These are phyloP conservation scores for Hetaerina titia DNA, from an alignment of 2,888 invertebrate species.

Conservation along the genomic window DNA sequence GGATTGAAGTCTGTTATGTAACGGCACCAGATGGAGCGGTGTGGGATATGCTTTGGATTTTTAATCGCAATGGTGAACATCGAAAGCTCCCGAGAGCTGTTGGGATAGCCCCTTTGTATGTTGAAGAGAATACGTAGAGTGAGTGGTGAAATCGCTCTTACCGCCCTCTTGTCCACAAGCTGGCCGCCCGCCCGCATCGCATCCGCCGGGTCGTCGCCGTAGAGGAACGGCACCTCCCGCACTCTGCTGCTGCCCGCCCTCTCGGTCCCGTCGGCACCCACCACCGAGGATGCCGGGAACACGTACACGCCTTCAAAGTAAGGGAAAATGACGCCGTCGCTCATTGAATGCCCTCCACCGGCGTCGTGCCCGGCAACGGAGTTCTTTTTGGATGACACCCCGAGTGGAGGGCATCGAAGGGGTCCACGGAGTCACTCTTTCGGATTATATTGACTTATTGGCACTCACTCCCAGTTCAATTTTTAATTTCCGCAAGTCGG, in stretches of 20 bases:
- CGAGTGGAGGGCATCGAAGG: too few species aligned
- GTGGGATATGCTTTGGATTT: too few species aligned
- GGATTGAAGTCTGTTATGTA: too few species aligned
- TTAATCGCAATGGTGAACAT: neutral
- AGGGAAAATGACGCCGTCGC: neutral
- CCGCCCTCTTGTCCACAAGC: constrained; percentile 53
- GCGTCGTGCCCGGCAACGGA: too few species aligned
- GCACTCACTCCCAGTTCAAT: too few species aligned
- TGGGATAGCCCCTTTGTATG: neutral
- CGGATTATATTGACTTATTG: too few species aligned
- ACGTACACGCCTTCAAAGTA: constrained; percentile 50
- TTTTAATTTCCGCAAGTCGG: too few species aligned
- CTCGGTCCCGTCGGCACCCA: constrained; percentile 21
- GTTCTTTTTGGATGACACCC: too few species aligned
- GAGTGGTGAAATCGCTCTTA: neutral
- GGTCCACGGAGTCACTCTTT: too few species aligned
- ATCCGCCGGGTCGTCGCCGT: constrained; percentile 28
- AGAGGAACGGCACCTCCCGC: constrained; percentile 31
- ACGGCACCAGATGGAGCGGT: too few species aligned
- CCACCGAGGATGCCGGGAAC: constrained; percentile 41
- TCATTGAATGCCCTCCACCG: too few species aligned
- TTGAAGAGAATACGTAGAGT: neutral
- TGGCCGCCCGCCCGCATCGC: neutral
- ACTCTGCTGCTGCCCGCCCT: neutral
- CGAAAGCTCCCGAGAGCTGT: neutral